Base-by-base conservation (phyloP, 2,888 invertebrate species). In the Parnassius orleans region DNA sequence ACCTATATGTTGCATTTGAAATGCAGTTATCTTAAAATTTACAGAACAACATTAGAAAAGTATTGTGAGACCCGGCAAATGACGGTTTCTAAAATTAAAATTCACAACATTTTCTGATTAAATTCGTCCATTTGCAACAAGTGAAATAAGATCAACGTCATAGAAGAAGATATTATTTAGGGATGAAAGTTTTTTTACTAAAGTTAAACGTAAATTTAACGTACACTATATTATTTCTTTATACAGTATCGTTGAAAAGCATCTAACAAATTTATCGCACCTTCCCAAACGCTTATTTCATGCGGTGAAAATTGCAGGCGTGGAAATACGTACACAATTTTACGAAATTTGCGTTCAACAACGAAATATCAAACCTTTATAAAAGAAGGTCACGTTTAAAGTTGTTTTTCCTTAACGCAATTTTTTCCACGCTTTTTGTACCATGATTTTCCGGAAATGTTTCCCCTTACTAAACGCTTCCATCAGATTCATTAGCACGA, bases 271-370 rank as follows among this genome's bases (percentile, higher is more conserved):
- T 53, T 59, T 59, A 59, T 59, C 59, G 52, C 59, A 59, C 59
- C 72, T 57, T 58, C 50, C 63, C 64, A 61, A 56, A 52, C 53
- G 66, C 66, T 54, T 65, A 33, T 10, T 9, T 24, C 24, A n/a
- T 48, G 48, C 15, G n/a, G 9, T 43, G 46, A 46, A 57, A 60
- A 61, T 53, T 47, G 56, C 53, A 51, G 60, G 47, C 47, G 53
- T 41, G 61, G 42, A 47, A 15, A 56, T 61, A 51, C 42, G 48
- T 47, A 56, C 41, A 55, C 60, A 41, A 53, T 42, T 53, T 33
- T n/a, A n/a, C n/a, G 46, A 41, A 47, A 60, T 10, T 50, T 33
- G 50, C 33, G 44, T 33, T 52, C 43, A 19, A 10, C 24, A 33
- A 41, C 15, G 15, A 55, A 50, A 60, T 19, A 54, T 43, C 12